Evolutionary conservation across 2,888 invertebrate species (phyloP), one percentile per base, ranked within the genome.

Genomic region (Cordilura impudica): DNA sequence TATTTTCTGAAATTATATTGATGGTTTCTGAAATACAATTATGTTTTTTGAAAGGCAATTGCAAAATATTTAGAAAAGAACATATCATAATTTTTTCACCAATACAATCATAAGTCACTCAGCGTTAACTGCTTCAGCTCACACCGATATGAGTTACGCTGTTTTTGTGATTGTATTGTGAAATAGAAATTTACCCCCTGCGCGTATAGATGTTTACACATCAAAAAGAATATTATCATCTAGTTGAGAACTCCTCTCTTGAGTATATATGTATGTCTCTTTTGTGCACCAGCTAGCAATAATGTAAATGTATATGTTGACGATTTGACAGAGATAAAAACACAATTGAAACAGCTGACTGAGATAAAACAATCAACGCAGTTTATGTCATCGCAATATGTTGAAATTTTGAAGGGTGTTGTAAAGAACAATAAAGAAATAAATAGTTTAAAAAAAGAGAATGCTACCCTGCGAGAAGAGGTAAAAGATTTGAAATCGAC

Each of bases 371-470:
- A 63, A 18, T 51, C 49, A 5, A 39, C 51, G 26, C 49, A 35
- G 3, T 63, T 63, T 63, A 51, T 63, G 63, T 35, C 63, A 21
- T 63, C 39, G 6, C 39, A 63, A 31, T 51, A 35, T 16, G 51
- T 51, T 63, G 19, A 63, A 4, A 63, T 63, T 14, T 63, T 63
- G 16, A 63, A 63, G 21, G 12, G 21, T 19, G 49, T 63, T 12
- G 8, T 19, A 2, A 53, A 39, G 3, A 53, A 66, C 23, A 53
- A 6, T 23, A 65, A 35, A 54, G 16, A 53, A 43, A 66, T 54
- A 6, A 39, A 43, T 5, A 5, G 4, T 5, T 26, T 26, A 26
- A 26, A 26, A 26, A 26, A 26, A 26, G 26, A 26, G 26, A 43
- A 26, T 3, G 7, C 23, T 54, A 43, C 16, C 7, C 23, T 58